Base-by-base conservation (phyloP, 2,888 invertebrate genomes). In the Steromphala cineraria region DNA sequence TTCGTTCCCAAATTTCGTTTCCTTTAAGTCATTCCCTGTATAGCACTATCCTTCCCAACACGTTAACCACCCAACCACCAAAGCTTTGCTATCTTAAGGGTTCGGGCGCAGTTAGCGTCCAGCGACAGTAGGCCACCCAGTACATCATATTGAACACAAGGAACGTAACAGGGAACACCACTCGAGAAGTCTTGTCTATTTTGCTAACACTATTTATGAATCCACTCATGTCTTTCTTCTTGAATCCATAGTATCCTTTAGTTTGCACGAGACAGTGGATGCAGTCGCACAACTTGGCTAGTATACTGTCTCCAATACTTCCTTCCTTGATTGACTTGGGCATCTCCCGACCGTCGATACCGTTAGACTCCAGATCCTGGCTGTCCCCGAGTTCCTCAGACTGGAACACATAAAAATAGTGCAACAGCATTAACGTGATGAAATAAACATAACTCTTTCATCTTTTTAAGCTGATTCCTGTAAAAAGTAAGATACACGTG, bases 91-190 rank as follows among this genome's bases (percentile, higher is more conserved):
- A 46, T 46, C 46, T 46, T 13, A 46, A 46, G 13, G 46, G 46
- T 46, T 46, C 46, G 46, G 46, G 46, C 13, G 46, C 46, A 1
- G 46, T 46, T 1, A 36, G 28, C 15, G 82, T 79, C 83, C 83
- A 79, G 1, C 81, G 36, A 62, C 74, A 81, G 36, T 88, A 90
- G 36, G 89, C 85, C 67, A 86, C 82, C 98, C 98, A 98, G 93
- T 98, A 98, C 90, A 96, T 95, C 76, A 98, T 94, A 93, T 98
- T 98, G 84, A 98, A 96, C 0, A 97, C 93, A 0, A 96, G 95
- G 92, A 98, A 98, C 0, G 97, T 96, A n/a, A 97, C 95, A 1
- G 97, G 97, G 91, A 97, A 97, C 46, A 96, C 95, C 56, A 97
- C 94, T 75, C 97, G 94, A 0, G 98, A 96, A 0, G 96, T 95